Base-by-base conservation (phyloP, 2,888 invertebrate genomes). In the Anthophora plumipes region DNA sequence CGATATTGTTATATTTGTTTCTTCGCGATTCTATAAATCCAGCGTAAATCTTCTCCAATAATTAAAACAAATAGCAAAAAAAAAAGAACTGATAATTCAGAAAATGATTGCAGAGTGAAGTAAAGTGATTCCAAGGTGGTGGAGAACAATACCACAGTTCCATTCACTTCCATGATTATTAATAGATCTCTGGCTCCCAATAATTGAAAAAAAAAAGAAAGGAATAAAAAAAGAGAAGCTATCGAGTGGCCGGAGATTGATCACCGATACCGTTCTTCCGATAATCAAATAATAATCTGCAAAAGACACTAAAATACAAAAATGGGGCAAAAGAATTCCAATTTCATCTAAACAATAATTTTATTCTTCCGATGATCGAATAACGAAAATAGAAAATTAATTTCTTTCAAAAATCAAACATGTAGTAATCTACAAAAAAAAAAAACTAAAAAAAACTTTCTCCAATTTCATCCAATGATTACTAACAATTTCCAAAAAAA, bases 101-200 rank as follows among this genome's bases (percentile, higher is more conserved):
- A 17, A 7, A 46, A 14, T 17, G 46, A 46, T 46, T 46, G 46
- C 6, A 46, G 17, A 17, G 17, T 46, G 14, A 46, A n/a, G 4
- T 31, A 31, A 31, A 31, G 31, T 31, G 31, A 31, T 31, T 4
- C 31, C 31, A 31, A 31, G 31, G 31, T 4, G 31, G 31, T 46
- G 14, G 17, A 17, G 17, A 46, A 46, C 46, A 6, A 12, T 46
- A 46, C 14, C 46, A 12, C 14, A 17, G 46, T 46, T 46, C 14
- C 14, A 6, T 12, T 17, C 12, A 46, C 14, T 17, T 46, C 14
- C 17, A n/a, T n/a, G 8, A 7, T 8, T 7, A 50, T 17, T 20
- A n/a, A 50, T 50, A 50, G 17, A 50, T 17, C 20, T 37, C 11
- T 37, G 70, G 39, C 43, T 9, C 31, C 63, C 63, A 55, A 68